These are phyloP conservation scores for Takifugu rubripes DNA, from an alignment of 2,797 vertebrate species.

Conservation along the genomic window DNA sequence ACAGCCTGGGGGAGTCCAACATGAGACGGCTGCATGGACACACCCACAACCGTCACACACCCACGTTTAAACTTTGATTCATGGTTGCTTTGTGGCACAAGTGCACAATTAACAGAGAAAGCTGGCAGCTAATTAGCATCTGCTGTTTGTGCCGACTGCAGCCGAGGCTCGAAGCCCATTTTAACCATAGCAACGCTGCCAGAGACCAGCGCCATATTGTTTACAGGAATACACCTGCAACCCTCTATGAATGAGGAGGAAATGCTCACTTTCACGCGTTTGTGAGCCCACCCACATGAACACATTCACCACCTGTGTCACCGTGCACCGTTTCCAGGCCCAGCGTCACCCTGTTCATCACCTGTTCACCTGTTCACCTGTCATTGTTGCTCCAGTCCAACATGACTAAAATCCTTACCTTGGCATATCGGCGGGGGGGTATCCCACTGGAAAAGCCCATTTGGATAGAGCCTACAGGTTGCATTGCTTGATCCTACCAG, in stretches of 20 bases:
- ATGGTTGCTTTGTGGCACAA: conserved; percentile 1
- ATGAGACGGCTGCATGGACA: conserved; percentile 84
- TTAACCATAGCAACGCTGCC: not conserved
- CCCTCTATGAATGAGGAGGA: no score
- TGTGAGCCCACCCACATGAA: no score
- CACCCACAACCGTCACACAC: not conserved
- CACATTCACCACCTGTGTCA: no score
- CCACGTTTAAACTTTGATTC: not conserved
- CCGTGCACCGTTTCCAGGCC: not conserved
- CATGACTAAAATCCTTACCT: conserved; percentile 42
- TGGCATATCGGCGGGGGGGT: conserved; percentile 79
- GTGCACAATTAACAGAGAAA: not conserved
- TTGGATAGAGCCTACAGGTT: conserved; percentile 81
- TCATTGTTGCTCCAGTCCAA: no score
- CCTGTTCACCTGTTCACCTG: no score
- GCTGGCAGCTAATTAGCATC: conserved; percentile 1
- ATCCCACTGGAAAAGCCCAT: conserved; percentile 90
- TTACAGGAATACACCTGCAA: not conserved
- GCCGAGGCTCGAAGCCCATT: not conserved
- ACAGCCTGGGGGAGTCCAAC: conserved; percentile 88
- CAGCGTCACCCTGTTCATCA: not conserved
- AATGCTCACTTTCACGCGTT: no score
- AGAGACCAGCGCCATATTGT: not conserved
- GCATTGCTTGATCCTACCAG: conserved; percentile 86
- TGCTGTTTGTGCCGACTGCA: not conserved